Base-by-base conservation (phyloP, 2,888 invertebrate species). In the Thymelicus sylvestris region DNA sequence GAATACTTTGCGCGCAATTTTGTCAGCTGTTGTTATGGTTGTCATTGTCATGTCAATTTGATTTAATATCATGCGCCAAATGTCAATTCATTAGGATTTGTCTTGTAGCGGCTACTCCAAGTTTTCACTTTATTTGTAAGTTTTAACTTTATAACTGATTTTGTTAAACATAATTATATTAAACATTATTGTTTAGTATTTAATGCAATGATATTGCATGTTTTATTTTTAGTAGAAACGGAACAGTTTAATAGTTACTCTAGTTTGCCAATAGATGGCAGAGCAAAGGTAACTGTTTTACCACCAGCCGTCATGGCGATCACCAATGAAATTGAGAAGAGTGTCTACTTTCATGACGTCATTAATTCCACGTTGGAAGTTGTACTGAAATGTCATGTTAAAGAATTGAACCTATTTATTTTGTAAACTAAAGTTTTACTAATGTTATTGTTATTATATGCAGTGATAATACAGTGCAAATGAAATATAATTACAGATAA, bases 331-430 rank as follows among this genome's bases (percentile, higher is more conserved):
- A 86, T 81, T 76, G 75, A 79, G 89, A 85, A 82, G 82, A 83
- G 92, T 93, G 93, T 88, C 87, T 80, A 86, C 80, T 86, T 86
- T 83, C 79, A 85, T 95, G 95, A 95, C 95, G 95, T 95, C 94
- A 95, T 91, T 94, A 92, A 84, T 95, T 95, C 95, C 95, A 95
- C 95, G 95, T 94, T 95, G 95, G 95, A 95, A 94, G 89, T 89
- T 86, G 86, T 84, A 77, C 74, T 66, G 86, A 87, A 89, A 88
- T 90, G 93, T 92, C 92, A 92, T 87, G 85, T 86, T 81, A 81
- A 78, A 79, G 78, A 72, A 57, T n/a, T 65, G 66, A 61, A 71
- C 63, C 67, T 73, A 77, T 83, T 78, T 83, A 86, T 85, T 85
- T 88, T 86, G 82, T 86, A 85, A 85, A 85, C 79, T 80, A 77